Evolutionary conservation across 2,113 vertebrate genomes (phyloP), one percentile per base, ranked within the genome.

Genomic region (Zosterops hypoxanthus): DNA sequence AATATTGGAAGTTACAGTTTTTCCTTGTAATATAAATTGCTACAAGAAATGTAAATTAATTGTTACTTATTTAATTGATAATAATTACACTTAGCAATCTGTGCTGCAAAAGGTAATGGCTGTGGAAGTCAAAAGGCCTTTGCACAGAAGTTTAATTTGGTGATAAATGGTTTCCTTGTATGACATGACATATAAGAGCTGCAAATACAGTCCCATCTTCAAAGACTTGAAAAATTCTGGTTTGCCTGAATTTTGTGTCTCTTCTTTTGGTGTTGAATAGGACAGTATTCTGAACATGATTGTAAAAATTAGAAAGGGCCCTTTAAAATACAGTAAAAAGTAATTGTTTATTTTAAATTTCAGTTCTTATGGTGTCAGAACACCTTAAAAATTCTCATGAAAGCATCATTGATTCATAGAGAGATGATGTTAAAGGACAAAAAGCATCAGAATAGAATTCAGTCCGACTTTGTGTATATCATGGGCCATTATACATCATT

Each of bases 31-130:
- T 79, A 79, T 69, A 77, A 94, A 68, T 90, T 90, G 55, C 28
- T 69, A 16, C 33, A 83, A 71, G 60, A 92, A 93, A 82, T 4
- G 2, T 83, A 78, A 90, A 53, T 81, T 50, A 93, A 77, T 93
- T 93, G 20, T 90, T 95, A 46, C 82, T 71, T 83, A 91, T 86
- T 88, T 95, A 82, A 76, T 89, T 87, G 53, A 56, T 91, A 82
- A 86, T 88, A 95, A 91, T 94, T 82, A n/a, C 75, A 65, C 23
- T 85, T 85, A 90, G 75, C 60, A 93, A 56, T 82, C 84, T 85
- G 59, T 93, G 66, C 66, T 10, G 15, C 55, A 85, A 79, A 94
- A 88, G 90, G 68, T 85, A 85, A 76, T 91, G 86, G 56, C 73
- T 87, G 24, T 79, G 59, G 29, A 90, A 91, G 71, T 94, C 86